Evolutionary conservation across 2,797 vertebrate genomes (phyloP).

Genomic region (Parauchenoglanis ngamensis): DNA sequence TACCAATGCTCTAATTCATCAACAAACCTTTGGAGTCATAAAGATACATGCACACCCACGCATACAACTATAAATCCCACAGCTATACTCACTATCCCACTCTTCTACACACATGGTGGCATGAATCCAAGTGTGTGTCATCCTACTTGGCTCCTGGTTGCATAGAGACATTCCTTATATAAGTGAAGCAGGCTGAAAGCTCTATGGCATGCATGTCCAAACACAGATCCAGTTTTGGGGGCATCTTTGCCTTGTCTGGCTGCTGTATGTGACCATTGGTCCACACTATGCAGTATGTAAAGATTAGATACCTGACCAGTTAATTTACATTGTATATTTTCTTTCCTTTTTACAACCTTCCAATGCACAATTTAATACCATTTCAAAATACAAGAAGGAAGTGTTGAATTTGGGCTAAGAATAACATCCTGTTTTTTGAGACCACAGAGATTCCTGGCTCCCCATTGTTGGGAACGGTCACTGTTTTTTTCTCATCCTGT

Average conservation of each 20-base stretch:
- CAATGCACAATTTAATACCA: slow-evolving; percentile 58
- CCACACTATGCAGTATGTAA: not conserved
- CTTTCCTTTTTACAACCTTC: slow-evolving; percentile 59
- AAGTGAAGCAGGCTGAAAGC: slow-evolving; percentile 57
- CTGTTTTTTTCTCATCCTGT: slow-evolving; percentile 41
- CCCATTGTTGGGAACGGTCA: slow-evolving; percentile 43
- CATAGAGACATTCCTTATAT: slow-evolving; percentile 64
- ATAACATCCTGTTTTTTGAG: slow-evolving; percentile 57
- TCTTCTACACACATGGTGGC: slow-evolving; percentile 31
- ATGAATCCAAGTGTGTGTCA: slow-evolving; percentile 44
- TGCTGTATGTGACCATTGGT: slow-evolving; percentile 58
- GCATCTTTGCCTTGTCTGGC: slow-evolving; percentile 54
- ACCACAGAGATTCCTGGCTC: slow-evolving; percentile 38
- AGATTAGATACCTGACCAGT: slow-evolving; percentile 61
- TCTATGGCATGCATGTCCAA: slow-evolving; percentile 63
- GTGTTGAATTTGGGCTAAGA: slow-evolving; percentile 55
- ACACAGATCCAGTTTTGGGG: slow-evolving; percentile 56
- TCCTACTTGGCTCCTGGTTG: slow-evolving; percentile 51
- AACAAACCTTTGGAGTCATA: too few species aligned
- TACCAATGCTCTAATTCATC: not conserved
- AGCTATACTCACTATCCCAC: not conserved
- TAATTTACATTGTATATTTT: slow-evolving; percentile 60
- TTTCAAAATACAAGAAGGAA: slow-evolving; percentile 50
- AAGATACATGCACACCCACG: not conserved
- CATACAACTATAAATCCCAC: not conserved